Base-by-base conservation (phyloP, 2,797 vertebrate genomes). In the Liasis olivaceus region DNA sequence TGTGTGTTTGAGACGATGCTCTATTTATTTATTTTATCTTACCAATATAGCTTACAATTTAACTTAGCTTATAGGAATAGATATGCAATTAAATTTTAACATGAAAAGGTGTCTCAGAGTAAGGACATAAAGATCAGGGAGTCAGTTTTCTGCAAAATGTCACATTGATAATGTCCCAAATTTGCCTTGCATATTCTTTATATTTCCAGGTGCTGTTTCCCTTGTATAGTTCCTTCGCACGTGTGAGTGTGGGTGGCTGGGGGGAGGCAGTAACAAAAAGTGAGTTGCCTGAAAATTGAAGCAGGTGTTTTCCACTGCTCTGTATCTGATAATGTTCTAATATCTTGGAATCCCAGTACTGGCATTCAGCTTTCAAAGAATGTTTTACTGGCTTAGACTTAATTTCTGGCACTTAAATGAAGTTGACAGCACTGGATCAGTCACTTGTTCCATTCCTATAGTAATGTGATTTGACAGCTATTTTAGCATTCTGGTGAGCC, bases 351-450 rank as follows among this genome's bases (percentile, higher is more conserved):
- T 93, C 66, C 58, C 85, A 85, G 12, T 60, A 42, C 54, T 36
- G 9, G 77, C 47, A 84, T 15, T 54, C 51, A 54, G 47, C 24
- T 72, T 91, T 88, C 64, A 81, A 47, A 81, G 22, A 24, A 31
- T 62, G 42, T 89, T 89, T 56, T 93, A 47, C 14, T 11, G 6
- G 47, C 42, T 42, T 81, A 63, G 56, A 47, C 58, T 86, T 89
- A 59, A 89, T 89, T 89, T 58, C 77, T 86, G 88, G 54, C 51
- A 89, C 47, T 42, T 14, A 81, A 69, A 58, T 36, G 87, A 90
- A 93, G 92, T 95, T 94, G 92, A 91, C 87, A 93, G 59, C 12
- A 17, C 36, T 12, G 91, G 91, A 90, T 36, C 22, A 93, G 28
- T 26, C 59, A 85, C 54, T 89, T 94, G 64, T 94, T 90, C 91